Evolutionary conservation across 2,113 vertebrate species (phyloP).

Genomic region (Gasterosteus aculeatus): DNA sequence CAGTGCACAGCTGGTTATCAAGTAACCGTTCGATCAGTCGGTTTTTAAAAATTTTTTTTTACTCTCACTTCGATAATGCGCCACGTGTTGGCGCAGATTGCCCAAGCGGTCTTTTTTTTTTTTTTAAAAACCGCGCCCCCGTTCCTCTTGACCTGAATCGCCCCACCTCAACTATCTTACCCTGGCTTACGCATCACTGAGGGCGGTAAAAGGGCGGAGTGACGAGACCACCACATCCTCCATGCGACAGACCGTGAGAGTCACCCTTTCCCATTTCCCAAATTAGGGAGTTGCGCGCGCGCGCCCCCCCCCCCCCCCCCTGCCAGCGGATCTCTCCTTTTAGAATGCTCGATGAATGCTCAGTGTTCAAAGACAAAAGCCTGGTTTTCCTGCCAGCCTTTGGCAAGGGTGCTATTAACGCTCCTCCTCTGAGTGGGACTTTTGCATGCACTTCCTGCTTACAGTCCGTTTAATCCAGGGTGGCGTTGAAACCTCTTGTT

Average conservation of each 20-base stretch:
- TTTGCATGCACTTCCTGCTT: conserved; percentile 34
- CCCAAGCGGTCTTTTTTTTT: conserved; percentile 23
- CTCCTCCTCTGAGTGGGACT: neutral
- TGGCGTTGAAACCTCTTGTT: neutral
- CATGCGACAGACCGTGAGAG: conserved; percentile 35
- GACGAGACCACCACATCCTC: conserved; percentile 34
- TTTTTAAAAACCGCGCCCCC: conserved; percentile 63
- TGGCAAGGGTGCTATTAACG: conserved; percentile 31
- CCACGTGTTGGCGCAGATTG: conserved; percentile 35
- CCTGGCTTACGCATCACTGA: conserved; percentile 50
- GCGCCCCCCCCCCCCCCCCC: conserved; percentile 25
- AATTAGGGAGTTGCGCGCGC: conserved; percentile 26
- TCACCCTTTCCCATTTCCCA: conserved; percentile 38
- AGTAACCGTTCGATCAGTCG: conserved; percentile 1
- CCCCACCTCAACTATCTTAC: conserved; percentile 32
- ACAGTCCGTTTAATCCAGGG: neutral
- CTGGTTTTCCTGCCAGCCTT: conserved; percentile 36
- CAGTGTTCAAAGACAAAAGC: conserved; percentile 50
- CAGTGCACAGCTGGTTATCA: conserved; percentile 41
- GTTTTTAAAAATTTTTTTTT: neutral
- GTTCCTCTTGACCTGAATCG: conserved; percentile 17
- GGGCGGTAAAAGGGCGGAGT: conserved; percentile 62
- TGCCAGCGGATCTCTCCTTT: conserved; percentile 37
- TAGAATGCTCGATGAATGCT: conserved; percentile 52
- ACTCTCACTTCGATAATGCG: conserved; percentile 11